Percentiles rank a stretch among this genome's conserved stretches.
These are phyloP conservation scores for Prochilodus magdalenae DNA, from an alignment of 2,113 vertebrate genomes.

Conservation along the genomic window DNA sequence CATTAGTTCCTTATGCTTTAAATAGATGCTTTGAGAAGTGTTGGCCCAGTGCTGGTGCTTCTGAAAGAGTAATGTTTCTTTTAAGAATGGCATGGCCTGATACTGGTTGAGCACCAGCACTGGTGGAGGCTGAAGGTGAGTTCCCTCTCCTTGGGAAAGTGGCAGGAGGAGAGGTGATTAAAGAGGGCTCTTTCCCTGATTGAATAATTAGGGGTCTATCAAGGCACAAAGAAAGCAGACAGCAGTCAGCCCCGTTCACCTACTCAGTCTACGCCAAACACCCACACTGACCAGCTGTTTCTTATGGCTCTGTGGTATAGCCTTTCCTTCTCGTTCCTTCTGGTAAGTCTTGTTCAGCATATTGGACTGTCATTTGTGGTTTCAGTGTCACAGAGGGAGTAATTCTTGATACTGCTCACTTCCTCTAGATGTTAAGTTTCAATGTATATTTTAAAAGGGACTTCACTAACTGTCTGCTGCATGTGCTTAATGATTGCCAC, in stretches of 20 bases:
- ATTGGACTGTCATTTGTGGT: neutral
- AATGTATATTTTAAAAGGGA: neutral
- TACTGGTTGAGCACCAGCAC: neutral
- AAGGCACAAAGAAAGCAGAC: constrained; percentile 25
- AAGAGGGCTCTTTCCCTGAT: constrained; percentile 68
- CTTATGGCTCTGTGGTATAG: constrained; percentile 65
- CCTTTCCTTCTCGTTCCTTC: constrained; percentile 54
- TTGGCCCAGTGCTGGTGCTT: no score
- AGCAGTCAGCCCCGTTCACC: constrained; percentile 23
- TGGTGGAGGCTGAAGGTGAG: constrained; percentile 55
- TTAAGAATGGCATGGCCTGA: neutral
- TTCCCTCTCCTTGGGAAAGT: constrained; percentile 54
- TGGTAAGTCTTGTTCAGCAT: constrained; percentile 64
- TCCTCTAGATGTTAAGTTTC: neutral
- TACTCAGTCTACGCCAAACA: constrained; percentile 47
- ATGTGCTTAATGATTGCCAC: no score
- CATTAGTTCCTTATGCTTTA: no score
- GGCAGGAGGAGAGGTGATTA: constrained; percentile 55
- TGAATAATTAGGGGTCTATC: constrained; percentile 63
- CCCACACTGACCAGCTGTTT: constrained; percentile 44
- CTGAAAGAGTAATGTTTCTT: neutral
- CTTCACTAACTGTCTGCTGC: no score
- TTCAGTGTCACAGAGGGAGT: neutral
- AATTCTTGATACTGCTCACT: neutral
- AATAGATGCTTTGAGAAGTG: no score